Percentiles rank a stretch among this genome's conserved stretches.
Evolutionary conservation across 2,113 vertebrate species (phyloP).

Genomic region (Plectropomus leopardus): DNA sequence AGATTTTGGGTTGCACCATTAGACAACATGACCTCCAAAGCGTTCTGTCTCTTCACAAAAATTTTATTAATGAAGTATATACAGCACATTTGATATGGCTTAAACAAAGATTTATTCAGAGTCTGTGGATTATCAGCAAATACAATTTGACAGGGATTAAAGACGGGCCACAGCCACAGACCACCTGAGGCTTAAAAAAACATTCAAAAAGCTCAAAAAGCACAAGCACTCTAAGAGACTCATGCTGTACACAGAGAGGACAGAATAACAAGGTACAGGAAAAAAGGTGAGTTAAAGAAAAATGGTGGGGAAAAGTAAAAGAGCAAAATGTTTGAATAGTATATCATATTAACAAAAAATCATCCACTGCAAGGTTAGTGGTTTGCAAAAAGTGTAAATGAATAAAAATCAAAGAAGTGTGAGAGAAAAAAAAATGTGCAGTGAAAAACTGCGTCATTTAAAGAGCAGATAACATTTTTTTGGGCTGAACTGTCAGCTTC

Average conservation of each 20-base stretch:
- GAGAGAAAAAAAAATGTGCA: not conserved
- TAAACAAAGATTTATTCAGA: not conserved
- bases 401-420: not conserved
- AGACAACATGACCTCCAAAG: not conserved
- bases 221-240: no score
- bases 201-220: no score
- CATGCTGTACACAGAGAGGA: no score
- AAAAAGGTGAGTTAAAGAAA: not conserved
- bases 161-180: no score
- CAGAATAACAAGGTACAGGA: not conserved
- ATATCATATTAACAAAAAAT: not conserved
- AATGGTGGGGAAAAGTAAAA: not conserved
- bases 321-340: not conserved
- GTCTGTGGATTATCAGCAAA: no score
- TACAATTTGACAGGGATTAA: not conserved
- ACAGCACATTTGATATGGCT: not conserved
- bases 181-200: no score
- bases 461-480: conserved; percentile 13
- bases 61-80: not conserved
- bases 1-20: conserved; percentile 1
- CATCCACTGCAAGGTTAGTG: not conserved
- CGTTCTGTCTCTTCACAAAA: not conserved
- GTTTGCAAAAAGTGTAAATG: not conserved
- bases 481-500: not conserved
- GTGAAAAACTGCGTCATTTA: not conserved